Evolutionary conservation across 1,140 invertebrate genomes (phyloP), one percentile per base, ranked within the genome.

Genomic region (Luehdorfia chinensis): DNA sequence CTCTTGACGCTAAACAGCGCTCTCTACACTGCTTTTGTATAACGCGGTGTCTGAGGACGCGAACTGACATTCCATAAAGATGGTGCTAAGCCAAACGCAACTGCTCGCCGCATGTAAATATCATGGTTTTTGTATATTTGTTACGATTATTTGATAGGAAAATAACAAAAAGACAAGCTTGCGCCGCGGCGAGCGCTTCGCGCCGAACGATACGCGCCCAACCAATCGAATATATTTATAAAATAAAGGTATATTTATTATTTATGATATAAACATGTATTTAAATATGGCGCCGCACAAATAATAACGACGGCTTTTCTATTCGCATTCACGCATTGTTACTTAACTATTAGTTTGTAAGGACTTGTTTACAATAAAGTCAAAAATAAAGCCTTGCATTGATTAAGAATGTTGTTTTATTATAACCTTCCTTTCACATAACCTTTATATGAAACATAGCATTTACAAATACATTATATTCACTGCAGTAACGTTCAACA

Each of bases 371-470:
- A 75, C 63, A 67, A 68, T 59, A 56, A 75, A 70, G 58, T 68
- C 67, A 34, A 43, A 69, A 75, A 75, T 76, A 84, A 83, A 84
- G 78, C 74, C 75, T 79, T 81, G 77, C 77, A 76, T 79, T 79
- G 69, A 80, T 79, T 70, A 44, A 41, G 43, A 23, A 33, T 21
- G 31, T 50, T 47, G 51, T 73, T 71, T 73, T 74, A 70, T 80
- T 79, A 68, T 53, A 36, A 55, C 33, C 50, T 52, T 34, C 6
- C 1, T n/a, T n/a, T 15, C 12, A 15, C 4, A 7, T 12, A 32
- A 32, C 4, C 7, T 32, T 6, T 13, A 32, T 2, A 15, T 6
- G 7, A 3, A 6, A 14, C 2, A 13, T 31, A 31, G n/a, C n/a
- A 9, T 31, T 14, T 1, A 30, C 27, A 30, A 9, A 30, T 21